These are phyloP conservation scores for Pteropus rufus DNA, from an alignment of 2,797 vertebrate species.

Conservation along the genomic window DNA sequence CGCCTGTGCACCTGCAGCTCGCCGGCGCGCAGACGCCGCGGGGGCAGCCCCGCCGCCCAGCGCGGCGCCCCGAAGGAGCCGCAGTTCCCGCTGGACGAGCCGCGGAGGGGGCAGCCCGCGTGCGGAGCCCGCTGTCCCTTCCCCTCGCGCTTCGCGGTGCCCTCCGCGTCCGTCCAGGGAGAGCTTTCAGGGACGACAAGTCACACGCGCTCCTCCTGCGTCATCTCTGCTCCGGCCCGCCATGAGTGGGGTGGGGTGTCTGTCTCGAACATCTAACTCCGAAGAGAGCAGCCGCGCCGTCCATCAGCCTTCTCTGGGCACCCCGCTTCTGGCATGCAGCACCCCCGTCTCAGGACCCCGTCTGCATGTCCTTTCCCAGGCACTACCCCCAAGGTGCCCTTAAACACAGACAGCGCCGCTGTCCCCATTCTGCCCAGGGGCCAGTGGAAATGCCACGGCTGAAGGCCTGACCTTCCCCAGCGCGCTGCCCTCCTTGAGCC, in stretches of 20 bases:
- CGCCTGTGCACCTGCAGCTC: neutral
- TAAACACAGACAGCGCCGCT: rapidly evolving
- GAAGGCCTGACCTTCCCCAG: too few relatives aligned
- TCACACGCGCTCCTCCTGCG: rapidly evolving
- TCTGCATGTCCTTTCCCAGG: rapidly evolving
- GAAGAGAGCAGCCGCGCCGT: rapidly evolving
- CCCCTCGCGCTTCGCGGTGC: rapidly evolving
- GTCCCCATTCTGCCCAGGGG: too few relatives aligned
- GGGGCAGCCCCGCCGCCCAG: too few relatives aligned
- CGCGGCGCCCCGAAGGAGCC: rapidly evolving
- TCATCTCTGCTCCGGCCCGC: rapidly evolving
- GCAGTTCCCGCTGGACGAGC: neutral
- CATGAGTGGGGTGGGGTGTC: rapidly evolving
- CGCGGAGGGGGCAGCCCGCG: rapidly evolving
- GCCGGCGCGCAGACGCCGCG: rapidly evolving
- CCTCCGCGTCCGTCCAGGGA: neutral
- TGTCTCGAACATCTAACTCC: rapidly evolving
- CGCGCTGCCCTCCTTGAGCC: neutral
- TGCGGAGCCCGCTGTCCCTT: rapidly evolving
- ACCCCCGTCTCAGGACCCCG: too few relatives aligned
- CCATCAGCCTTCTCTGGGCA: rapidly evolving
- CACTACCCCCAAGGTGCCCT: rapidly evolving
- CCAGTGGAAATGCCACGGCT: too few relatives aligned
- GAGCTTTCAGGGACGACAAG: neutral
- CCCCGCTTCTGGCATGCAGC: neutral